Evolutionary conservation across 37 sponge, comb jelly and placozoan genomes (phyloP).

Genomic region (Axinella damicornis): DNA sequence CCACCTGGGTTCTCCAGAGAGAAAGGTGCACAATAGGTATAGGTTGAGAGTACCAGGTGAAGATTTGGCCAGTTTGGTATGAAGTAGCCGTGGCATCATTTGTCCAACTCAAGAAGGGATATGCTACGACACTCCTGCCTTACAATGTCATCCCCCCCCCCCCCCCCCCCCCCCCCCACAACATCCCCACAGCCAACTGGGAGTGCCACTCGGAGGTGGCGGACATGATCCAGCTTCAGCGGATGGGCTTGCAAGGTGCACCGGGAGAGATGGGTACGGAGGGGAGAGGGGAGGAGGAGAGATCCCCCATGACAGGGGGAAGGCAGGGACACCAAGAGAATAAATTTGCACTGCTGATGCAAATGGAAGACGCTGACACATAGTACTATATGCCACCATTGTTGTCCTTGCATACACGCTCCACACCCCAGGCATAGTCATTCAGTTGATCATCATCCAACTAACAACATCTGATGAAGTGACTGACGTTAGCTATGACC

Average conservation of each 20-base stretch:
- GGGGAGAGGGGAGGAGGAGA: conserved; percentile 22
- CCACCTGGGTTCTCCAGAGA: conserved; percentile 83
- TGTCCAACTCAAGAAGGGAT: no score
- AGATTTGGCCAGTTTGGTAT: no score
- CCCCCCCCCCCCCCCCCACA: neutral
- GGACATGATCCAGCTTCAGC: conserved; percentile 69
- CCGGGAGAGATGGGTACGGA: neutral
- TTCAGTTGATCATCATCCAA: no score
- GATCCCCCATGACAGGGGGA: neutral
- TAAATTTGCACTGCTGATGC: neutral
- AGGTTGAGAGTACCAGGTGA: neutral
- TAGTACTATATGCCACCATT: neutral
- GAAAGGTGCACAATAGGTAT: conserved; percentile 64
- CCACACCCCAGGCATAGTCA: no score
- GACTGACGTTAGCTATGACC: no score
- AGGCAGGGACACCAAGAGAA: neutral
- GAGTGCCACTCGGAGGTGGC: conserved; percentile 70
- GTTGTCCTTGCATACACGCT: neutral
- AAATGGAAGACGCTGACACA: neutral
- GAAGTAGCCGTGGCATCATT: no score
- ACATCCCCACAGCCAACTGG: conserved; percentile 40
- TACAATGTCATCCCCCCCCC: no score
- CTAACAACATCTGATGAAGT: no score
- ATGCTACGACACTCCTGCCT: no score
- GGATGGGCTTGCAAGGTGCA: conserved; percentile 19